Base-by-base conservation (phyloP, 2,888 invertebrate species). In the Tricholauxania praeusta region DNA sequence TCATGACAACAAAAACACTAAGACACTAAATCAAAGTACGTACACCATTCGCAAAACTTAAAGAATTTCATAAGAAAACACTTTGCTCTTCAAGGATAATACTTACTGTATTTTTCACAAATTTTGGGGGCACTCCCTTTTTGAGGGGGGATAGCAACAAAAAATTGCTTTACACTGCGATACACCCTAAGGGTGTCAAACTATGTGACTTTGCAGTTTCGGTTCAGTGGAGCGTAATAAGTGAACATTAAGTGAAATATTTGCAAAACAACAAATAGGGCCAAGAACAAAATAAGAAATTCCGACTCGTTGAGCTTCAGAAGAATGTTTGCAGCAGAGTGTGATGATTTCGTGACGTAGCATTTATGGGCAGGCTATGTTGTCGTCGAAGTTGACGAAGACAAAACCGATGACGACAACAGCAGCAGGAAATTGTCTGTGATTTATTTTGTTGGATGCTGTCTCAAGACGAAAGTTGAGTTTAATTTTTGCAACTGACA, bases 121-220 rank as follows among this genome's bases (percentile, higher is more conserved):
- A 48, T 28, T 28, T 65, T 28, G 28, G 28, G 28, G 28, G 5
- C 47, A 12, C 19, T 72, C 49, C 60, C 60, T 73, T 74, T 75
- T 60, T 71, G 76, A 76, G 32, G 22, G 62, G 52, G n/a, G 51
- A 51, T 28, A 10, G 3, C 12, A 17, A 17, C 49, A 19, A 64
- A 51, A 48, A 49, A 51, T 64, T 51, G 49, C 48, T 28, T 22
- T 19, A 51, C 51, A 64, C 19, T 64, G 64, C 12, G 55, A 22
- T 48, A 32, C 74, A 73, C 76, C 78, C 77, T 72, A 74, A 73
- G 78, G 78, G 78, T 78, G 78, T 78, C 75, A 76, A 78, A 78
- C 77, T 78, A 78, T 79, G 77, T 80, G 79, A 80, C 79, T 80
- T 77, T 76, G 80, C 79, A 79, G 78, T 78, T 79, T 79, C 68